A percentile compares a stretch with the other conserved stretches of the same genome.
Evolutionary conservation across 2,888 invertebrate genomes (phyloP).

Genomic region (Pasiphila rectangulata): DNA sequence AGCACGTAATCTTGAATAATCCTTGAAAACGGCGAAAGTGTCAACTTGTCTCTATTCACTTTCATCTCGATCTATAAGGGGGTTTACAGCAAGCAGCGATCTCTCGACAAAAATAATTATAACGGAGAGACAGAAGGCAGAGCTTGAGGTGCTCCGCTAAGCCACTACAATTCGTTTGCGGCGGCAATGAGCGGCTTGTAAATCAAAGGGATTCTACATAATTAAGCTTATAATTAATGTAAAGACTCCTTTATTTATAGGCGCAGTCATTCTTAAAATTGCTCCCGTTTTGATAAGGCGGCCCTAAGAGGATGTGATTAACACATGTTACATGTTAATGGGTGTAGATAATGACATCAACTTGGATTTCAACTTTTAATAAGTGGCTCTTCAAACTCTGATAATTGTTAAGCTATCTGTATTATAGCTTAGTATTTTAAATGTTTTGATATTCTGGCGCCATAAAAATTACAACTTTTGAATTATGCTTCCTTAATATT

Average conservation of each 20-base stretch:
- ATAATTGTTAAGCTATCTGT: conserved; percentile 10
- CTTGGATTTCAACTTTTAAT: conserved; percentile 40
- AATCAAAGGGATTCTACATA: conserved; percentile 80
- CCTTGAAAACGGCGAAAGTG: conserved; percentile 63
- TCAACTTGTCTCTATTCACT: conserved; percentile 70
- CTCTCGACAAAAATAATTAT: conserved; percentile 76
- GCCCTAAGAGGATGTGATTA: conserved; percentile 64
- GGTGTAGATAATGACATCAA: conserved; percentile 54
- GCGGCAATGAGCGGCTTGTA: conserved; percentile 77
- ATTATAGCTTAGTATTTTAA: neutral
- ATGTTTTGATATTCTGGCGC: conserved; percentile 39
- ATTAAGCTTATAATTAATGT: conserved; percentile 81
- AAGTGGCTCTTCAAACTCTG: conserved; percentile 28
- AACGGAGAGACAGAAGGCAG: conserved; percentile 59
- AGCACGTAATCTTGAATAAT: conserved; percentile 55
- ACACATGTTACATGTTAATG: conserved; percentile 72
- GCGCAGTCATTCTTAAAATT: conserved; percentile 75
- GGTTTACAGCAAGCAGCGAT: conserved; percentile 46
- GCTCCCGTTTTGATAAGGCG: conserved; percentile 71
- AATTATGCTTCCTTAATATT: conserved; percentile 65
- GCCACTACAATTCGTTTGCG: conserved; percentile 78
- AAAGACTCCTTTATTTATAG: conserved; percentile 77
- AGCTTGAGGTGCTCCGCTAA: conserved; percentile 70
- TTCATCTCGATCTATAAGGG: conserved; percentile 67
- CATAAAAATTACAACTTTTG: conserved; percentile 51